Percentiles rank a stretch among this genome's conserved stretches.
Evolutionary conservation across 37 sponge, comb jelly and placozoan genomes (phyloP).

Genomic region (Spongilla lacustris): DNA sequence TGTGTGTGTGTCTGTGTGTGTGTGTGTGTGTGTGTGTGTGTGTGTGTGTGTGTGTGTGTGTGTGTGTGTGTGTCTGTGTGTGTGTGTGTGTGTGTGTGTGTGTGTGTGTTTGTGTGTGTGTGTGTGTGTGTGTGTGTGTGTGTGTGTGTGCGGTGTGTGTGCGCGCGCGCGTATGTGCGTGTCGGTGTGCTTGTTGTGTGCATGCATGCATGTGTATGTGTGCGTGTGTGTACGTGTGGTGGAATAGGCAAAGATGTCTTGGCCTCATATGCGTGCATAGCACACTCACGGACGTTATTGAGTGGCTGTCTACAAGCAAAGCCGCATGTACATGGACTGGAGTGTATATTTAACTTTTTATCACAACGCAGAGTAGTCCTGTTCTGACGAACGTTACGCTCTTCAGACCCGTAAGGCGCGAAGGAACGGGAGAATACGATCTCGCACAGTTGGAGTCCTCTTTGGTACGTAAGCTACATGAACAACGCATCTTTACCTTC

Average conservation of each 20-base stretch:
- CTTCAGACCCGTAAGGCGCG: neutral
- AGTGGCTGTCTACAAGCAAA: neutral
- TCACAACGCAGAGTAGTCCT: neutral
- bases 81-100: neutral
- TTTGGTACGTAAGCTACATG: neutral
- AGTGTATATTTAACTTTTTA: neutral
- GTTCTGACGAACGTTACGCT: neutral
- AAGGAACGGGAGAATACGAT: neutral
- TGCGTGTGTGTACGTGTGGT: neutral
- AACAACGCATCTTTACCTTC: neutral
- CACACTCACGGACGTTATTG: too few species aligned
- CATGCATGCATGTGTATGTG: neutral
- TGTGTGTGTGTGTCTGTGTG: neutral
- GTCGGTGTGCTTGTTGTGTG: neutral
- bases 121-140: neutral
- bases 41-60: neutral
- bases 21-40: neutral
- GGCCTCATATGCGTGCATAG: too few species aligned
- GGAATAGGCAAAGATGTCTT: neutral
- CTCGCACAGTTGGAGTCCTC: neutral
- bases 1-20: neutral
- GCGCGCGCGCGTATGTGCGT: too few species aligned
- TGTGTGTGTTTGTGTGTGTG: neutral
- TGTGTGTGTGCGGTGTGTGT: too few species aligned
- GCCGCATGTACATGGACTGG: neutral